A percentile compares a stretch with the other conserved stretches of the same genome.
Conservation (phyloP, 1,140 invertebrate species). For the Oryctes rhinoceros region DNA sequence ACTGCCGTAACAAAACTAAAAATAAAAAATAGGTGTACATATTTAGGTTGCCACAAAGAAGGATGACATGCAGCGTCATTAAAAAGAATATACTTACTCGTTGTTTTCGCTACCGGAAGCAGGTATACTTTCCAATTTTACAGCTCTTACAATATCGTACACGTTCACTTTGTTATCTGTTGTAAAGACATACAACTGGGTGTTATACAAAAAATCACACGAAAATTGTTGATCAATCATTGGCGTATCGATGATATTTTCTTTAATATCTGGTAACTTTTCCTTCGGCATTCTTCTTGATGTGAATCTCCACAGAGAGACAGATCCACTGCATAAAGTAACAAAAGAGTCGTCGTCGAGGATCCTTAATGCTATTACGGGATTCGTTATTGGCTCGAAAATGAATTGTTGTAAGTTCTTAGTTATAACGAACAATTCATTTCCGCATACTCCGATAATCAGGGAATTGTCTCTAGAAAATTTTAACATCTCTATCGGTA, state of each 20-base stretch:
- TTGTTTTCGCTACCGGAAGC: background rate
- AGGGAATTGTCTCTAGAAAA: constrained; percentile 18
- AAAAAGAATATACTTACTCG: background rate
- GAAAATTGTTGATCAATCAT: background rate
- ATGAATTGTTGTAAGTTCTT: background rate
- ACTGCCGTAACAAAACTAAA: constrained; percentile 7
- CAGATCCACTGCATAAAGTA: background rate
- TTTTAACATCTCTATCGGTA: constrained; percentile 8
- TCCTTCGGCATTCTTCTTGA: constrained; percentile 29
- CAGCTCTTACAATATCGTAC: background rate
- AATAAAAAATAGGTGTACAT: no score
- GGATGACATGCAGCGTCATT: no score
- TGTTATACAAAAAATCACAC: background rate
- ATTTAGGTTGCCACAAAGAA: no score
- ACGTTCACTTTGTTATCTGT: background rate
- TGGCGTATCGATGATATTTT: background rate
- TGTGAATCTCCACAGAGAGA: constrained; percentile 1
- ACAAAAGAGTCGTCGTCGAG: constrained; percentile 29
- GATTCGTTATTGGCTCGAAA: background rate
- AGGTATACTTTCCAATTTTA: background rate
- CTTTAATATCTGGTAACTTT: background rate
- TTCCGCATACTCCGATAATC: background rate
- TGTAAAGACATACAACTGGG: background rate
- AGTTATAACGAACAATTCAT: constrained; percentile 18
- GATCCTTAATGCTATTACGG: background rate